Evolutionary conservation across 2,888 invertebrate species (phyloP), one percentile per base, ranked within the genome.

Genomic region (Congeria kusceri): DNA sequence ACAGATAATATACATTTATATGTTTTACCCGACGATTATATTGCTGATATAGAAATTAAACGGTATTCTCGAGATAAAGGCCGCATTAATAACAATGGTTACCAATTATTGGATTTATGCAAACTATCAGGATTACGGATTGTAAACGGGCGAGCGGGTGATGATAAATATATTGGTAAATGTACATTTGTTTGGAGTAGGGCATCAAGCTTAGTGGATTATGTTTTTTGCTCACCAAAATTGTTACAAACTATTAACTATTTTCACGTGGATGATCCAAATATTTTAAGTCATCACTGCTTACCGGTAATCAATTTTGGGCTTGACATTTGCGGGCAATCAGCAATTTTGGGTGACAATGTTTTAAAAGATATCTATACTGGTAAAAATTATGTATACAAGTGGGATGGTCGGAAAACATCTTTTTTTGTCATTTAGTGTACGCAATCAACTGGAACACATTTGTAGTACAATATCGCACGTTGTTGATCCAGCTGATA

Each of bases 11-110:
- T 27, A 13, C 9, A 39, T 39, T 15, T n/a, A n/a, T n/a, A n/a
- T 39, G 2, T 28, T 25, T 25, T 63, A 18, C 46, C 63, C 1
- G 63, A 63, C n/a, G 63, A 63, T 23, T 63, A 63, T 46, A 29
- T 20, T 25, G 13, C n/a, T 20, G 63, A 63, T 18, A 23, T 44
- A 2, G 18, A 63, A 20, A 39, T 63, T 15, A 39, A 20, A 46
- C 63, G 63, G 18, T 63, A 46, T 20, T 39, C 63, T 3, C 63
- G 44, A 63, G 63, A 63, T 44, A 63, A 23, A n/a, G 63, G 63
- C 7, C 62, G 44, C 25, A 46, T 44, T 29, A 63, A 63, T 25
- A 59, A 59, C 27, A 59, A 59, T 15, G 59, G 59, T 7, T 18
- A n/a, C 13, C 23, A 25, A 23, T 23, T 11, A n/a, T n/a, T n/a